Evolutionary conservation across 1,140 invertebrate genomes (phyloP).

Genomic region (Coenobita brevimanus): DNA sequence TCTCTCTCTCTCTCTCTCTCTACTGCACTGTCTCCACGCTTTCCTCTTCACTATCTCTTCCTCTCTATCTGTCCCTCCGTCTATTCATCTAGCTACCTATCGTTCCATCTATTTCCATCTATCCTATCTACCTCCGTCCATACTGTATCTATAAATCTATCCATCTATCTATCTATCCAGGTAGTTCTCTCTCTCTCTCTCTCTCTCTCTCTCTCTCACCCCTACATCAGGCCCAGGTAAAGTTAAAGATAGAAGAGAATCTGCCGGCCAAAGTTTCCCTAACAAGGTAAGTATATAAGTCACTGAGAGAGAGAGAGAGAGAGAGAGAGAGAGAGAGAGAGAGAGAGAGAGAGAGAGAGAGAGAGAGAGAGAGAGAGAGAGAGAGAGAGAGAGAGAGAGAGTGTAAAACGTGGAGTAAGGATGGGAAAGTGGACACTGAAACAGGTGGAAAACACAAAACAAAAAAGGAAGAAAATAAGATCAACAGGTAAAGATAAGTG

Average conservation of each 20-base stretch:
- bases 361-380: not conserved
- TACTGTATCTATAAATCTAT: no score
- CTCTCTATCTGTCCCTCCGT: no score
- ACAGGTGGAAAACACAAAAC: no score
- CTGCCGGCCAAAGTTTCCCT: no score
- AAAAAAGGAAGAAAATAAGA: no score
- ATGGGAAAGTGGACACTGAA: no score
- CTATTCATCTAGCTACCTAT: no score
- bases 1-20: not conserved
- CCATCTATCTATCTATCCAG: no score
- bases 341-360: constrained; percentile 8
- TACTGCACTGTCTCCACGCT: not conserved
- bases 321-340: constrained; percentile 12
- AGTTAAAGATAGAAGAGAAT: no score
- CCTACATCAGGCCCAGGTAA: not conserved
- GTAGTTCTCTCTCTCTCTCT: not conserved
- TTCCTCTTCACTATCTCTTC: not conserved
- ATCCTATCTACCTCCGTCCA: not conserved
- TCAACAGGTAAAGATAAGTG: no score
- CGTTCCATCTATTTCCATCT: no score
- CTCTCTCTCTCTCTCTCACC: not conserved
- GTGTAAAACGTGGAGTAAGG: not conserved
- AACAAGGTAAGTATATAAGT: no score
- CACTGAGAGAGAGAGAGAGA: not conserved
- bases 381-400: not conserved